Conservation (phyloP, 1,140 invertebrate species). For the Drosophila punjabiensis region DNA sequence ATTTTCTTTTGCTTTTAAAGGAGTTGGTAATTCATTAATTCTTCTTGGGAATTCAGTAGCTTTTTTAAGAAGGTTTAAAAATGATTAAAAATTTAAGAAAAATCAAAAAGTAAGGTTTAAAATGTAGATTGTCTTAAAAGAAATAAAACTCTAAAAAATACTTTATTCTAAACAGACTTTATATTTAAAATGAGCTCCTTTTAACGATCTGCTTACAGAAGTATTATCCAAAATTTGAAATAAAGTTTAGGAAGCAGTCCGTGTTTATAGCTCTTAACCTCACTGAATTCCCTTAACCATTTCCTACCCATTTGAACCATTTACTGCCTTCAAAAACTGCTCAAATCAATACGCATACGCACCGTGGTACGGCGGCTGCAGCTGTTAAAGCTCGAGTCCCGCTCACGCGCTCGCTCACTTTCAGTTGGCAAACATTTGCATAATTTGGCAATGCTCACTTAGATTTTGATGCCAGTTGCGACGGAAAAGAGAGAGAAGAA, state of each 20-base stretch:
- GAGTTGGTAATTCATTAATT: neutral
- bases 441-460: slow-evolving; percentile 79
- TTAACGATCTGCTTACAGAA: neutral
- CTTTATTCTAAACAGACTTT: neutral
- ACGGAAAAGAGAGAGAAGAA: slow-evolving; percentile 25
- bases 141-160: neutral
- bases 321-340: slow-evolving; percentile 9
- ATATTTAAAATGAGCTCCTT: neutral
- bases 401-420: slow-evolving; percentile 32
- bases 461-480: slow-evolving; percentile 54
- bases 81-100: neutral
- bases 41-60: too few relatives aligned
- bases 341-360: slow-evolving; percentile 73
- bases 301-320: neutral
- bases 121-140: neutral
- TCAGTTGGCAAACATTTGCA: slow-evolving; percentile 70
- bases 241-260: too few relatives aligned
- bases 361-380: slow-evolving; percentile 52
- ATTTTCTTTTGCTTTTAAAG: neutral
- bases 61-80: neutral
- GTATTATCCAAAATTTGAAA: accelerated
- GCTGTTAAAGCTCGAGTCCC: slow-evolving; percentile 21
- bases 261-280: neutral
- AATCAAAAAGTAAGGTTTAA: neutral
- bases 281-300: neutral